Evolutionary conservation across 2,113 vertebrate species (phyloP).

Genomic region (Mastomys natalensis): DNA sequence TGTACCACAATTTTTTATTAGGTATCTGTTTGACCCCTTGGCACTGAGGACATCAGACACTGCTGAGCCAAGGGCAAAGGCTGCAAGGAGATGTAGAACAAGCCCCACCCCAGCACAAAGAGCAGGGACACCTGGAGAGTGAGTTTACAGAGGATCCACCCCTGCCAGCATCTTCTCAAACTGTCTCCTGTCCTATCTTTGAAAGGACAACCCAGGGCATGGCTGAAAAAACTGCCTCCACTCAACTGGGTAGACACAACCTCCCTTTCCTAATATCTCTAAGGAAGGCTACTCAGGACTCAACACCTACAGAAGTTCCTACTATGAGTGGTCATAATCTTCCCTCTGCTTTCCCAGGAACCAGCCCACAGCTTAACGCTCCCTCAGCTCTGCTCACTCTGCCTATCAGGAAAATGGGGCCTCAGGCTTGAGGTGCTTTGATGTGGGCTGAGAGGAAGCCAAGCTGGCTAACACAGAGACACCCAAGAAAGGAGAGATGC

Average conservation of each 20-base stretch:
- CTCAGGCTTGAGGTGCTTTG: neutral
- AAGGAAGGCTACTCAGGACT: neutral
- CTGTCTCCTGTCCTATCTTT: neutral
- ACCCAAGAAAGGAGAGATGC: neutral
- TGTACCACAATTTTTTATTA: neutral
- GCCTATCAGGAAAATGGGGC: conserved; percentile 37
- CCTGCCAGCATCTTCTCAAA: neutral
- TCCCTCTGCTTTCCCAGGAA: neutral
- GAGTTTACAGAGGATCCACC: neutral
- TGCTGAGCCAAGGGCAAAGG: neutral
- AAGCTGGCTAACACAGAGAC: neutral
- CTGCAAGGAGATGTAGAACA: neutral
- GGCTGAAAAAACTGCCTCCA: neutral
- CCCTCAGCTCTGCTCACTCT: neutral
- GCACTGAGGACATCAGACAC: neutral
- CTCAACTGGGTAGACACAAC: neutral
- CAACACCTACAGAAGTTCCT: neutral
- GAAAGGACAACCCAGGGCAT: neutral
- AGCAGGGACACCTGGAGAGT: neutral
- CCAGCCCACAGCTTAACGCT: neutral
- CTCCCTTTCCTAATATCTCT: neutral
- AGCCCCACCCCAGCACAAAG: neutral
- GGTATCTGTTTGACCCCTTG: neutral
- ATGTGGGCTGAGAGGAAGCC: neutral
- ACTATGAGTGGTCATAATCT: neutral